These are phyloP conservation scores for Poecilia latipinna DNA, from an alignment of 2,113 vertebrate species.

Conservation along the genomic window DNA sequence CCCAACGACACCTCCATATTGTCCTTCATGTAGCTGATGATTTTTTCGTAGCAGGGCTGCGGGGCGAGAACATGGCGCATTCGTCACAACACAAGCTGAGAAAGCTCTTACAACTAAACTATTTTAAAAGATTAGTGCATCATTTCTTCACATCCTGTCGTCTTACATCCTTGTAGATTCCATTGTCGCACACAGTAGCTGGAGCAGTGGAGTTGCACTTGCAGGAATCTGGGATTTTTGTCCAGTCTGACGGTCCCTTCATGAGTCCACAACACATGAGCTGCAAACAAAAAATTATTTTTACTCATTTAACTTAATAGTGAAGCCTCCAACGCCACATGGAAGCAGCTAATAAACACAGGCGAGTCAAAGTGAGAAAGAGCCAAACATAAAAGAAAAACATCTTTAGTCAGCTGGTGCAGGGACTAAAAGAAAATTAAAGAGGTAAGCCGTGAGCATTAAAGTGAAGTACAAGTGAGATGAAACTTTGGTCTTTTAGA, in stretches of 20 bases:
- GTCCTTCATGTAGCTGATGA: conserved; percentile 39
- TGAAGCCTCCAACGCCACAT: too few species aligned
- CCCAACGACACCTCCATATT: conserved; percentile 62
- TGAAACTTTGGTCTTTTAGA: too few species aligned
- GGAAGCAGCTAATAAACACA: too few species aligned
- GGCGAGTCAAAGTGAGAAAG: too few species aligned
- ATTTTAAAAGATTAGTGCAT: not conserved
- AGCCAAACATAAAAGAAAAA: too few species aligned
- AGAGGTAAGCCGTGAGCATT: too few species aligned
- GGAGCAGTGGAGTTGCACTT: conserved; percentile 35
- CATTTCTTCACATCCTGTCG: not conserved
- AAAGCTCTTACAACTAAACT: not conserved
- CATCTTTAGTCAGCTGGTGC: too few species aligned
- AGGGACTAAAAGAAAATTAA: too few species aligned
- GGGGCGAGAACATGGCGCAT: not conserved
- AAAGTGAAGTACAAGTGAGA: too few species aligned
- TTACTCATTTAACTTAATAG: too few species aligned
- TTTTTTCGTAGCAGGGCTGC: conserved; percentile 56
- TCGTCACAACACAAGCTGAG: not conserved
- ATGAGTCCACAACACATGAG: conserved; percentile 69
- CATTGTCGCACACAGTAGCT: not conserved
- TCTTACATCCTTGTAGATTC: conserved; percentile 42
- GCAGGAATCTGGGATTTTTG: conserved; percentile 29
- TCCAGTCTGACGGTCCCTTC: conserved; percentile 55
- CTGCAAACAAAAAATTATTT: conserved; percentile 32